Conservation (phyloP, 2,797 vertebrate species). For the Masticophis lateralis region DNA sequence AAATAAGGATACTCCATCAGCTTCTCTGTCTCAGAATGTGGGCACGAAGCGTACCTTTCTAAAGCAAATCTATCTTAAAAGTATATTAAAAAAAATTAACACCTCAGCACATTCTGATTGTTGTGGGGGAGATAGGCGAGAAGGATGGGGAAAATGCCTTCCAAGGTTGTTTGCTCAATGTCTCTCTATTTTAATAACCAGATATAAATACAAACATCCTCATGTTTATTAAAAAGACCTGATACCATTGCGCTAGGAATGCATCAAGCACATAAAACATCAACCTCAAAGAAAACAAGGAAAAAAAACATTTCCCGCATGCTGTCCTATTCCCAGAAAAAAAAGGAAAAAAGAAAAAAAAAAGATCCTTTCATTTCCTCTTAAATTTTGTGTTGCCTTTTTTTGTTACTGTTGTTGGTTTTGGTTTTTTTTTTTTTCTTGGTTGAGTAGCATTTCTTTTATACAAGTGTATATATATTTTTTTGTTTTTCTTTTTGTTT, state of each 20-base stretch:
- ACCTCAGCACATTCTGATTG: neutral
- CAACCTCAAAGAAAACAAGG: neutral
- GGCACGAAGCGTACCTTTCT: neutral
- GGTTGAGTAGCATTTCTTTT: conserved; percentile 28
- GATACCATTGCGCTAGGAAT: neutral
- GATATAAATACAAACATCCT: neutral
- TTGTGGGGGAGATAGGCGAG: too few relatives aligned
- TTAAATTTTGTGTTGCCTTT: conserved; percentile 61
- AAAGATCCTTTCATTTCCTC: conserved; percentile 52
- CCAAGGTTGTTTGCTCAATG: neutral
- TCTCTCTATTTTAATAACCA: neutral
- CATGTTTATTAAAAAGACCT: neutral
- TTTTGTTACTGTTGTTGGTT: conserved; percentile 56
- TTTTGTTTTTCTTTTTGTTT: conserved; percentile 80
- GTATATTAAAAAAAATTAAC: neutral
- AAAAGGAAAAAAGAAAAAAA: conserved; percentile 3
- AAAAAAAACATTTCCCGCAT: neutral
- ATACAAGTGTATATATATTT: conserved; percentile 61
- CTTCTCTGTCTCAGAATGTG: neutral
- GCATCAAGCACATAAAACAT: neutral
- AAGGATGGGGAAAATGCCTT: too few relatives aligned
- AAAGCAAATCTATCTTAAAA: neutral
- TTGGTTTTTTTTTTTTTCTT: conserved; percentile 44
- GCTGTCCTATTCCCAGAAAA: neutral
- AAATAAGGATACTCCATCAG: neutral